Percentiles rank a stretch among this genome's conserved stretches.
Conservation (phyloP, 1,140 invertebrate genomes). For the Sipha flava region DNA sequence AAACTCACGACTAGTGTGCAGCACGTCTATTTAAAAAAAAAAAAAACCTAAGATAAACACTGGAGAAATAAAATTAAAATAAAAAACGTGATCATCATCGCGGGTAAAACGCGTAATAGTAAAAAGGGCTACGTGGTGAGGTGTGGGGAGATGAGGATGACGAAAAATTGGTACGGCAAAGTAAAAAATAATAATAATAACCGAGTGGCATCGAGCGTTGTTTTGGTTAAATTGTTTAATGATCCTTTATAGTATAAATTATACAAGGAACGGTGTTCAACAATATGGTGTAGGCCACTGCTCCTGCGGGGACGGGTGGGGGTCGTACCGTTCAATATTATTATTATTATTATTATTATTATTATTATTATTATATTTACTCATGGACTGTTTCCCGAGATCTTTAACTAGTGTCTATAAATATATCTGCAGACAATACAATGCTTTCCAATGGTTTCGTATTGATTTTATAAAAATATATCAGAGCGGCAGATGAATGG, state of each 20-base stretch:
- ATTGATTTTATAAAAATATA: too few species aligned
- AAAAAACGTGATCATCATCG: conserved; percentile 3
- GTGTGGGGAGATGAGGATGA: neutral
- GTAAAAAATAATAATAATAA: neutral
- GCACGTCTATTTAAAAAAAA: neutral
- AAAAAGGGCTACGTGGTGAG: neutral
- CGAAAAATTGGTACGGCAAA: neutral
- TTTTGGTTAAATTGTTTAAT: neutral
- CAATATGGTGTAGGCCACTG: neutral
- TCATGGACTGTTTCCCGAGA: too few species aligned
- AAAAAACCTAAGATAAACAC: neutral
- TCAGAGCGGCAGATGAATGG: too few species aligned
- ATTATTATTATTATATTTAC: too few species aligned
- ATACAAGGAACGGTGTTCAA: neutral
- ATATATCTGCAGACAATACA: too few species aligned
- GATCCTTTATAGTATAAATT: neutral
- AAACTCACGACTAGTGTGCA: neutral
- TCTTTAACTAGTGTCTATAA: too few species aligned
- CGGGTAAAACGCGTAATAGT: neutral
- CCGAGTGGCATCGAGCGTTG: neutral
- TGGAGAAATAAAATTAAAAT: neutral
- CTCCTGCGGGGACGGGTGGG: too few species aligned
- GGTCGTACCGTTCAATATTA: neutral
- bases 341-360: too few species aligned
- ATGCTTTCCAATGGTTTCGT: too few species aligned